Percentiles rank a stretch among this genome's conserved stretches.
These are phyloP conservation scores for Eupeodes latifasciatus DNA, from an alignment of 2,888 invertebrate species.

Conservation along the genomic window DNA sequence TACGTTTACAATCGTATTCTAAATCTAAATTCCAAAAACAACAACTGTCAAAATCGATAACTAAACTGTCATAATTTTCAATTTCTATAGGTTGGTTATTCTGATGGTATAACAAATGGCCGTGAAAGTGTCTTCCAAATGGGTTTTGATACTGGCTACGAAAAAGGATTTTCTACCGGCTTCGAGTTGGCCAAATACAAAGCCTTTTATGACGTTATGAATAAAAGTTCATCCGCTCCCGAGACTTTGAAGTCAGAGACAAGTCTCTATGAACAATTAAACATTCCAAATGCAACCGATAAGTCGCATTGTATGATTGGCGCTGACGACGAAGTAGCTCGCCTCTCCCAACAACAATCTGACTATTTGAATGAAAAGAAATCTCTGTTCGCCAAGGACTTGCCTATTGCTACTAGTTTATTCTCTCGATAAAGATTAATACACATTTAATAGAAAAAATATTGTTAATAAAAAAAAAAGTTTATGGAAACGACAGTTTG, in stretches of 20 bases:
- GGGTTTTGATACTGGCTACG: constrained; percentile 89
- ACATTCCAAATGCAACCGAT: constrained; percentile 30
- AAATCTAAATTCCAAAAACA: not conserved
- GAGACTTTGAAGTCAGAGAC: constrained; percentile 8
- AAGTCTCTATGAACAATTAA: not conserved
- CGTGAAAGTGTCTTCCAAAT: constrained; percentile 87
- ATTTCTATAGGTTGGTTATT: constrained; percentile 86
- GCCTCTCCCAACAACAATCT: constrained; percentile 7
- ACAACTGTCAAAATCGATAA: not conserved
- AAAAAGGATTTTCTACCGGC: constrained; percentile 87
- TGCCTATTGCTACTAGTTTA: constrained; percentile 73
- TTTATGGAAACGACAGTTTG: constrained; percentile 38
- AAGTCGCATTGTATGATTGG: constrained; percentile 38
- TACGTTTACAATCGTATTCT: not conserved
- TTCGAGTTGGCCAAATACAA: constrained; percentile 84
- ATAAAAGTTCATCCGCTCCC: not conserved
- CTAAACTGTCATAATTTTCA: not conserved
- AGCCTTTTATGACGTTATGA: constrained; percentile 75
- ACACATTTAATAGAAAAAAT: constrained; percentile 57
- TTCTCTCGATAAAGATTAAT: constrained; percentile 69
- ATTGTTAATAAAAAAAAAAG: constrained; percentile 60
- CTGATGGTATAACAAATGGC: constrained; percentile 89
- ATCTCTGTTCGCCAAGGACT: constrained; percentile 54
- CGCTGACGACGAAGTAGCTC: constrained; percentile 17
- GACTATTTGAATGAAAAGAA: constrained; percentile 50